Conservation (phyloP, 1,140 invertebrate genomes). For the Drosophila ercepeae region DNA sequence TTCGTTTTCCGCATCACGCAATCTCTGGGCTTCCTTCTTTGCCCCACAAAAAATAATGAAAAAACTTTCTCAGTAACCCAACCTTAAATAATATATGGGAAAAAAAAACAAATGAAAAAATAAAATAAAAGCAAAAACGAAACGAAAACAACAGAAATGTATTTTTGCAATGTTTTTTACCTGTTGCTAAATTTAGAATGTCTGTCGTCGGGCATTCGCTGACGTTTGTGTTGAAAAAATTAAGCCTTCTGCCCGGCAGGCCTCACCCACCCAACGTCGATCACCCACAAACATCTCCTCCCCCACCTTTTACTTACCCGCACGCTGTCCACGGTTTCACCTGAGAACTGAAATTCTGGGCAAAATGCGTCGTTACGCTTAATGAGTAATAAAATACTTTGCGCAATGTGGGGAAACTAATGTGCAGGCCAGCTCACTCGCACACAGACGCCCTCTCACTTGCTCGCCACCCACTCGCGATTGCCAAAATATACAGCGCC, state of each 20-base stretch:
- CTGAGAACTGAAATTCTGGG: conserved; percentile 47
- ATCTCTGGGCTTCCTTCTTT: conserved; percentile 24
- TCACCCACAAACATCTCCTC: neutral
- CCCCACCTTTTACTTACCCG: conserved; percentile 3
- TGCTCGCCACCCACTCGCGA: neutral
- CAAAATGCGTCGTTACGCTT: conserved; percentile 79
- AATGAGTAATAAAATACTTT: conserved; percentile 82
- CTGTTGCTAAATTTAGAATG: conserved; percentile 77
- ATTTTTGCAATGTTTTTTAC: conserved; percentile 62
- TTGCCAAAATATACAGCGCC: conserved; percentile 67
- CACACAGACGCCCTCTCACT: conserved; percentile 8
- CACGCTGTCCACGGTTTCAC: neutral
- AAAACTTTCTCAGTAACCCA: conserved; percentile 38
- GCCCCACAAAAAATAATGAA: conserved; percentile 35
- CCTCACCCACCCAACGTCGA: neutral
- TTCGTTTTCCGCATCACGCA: conserved; percentile 56
- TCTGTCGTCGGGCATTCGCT: conserved; percentile 66
- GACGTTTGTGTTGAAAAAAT: conserved; percentile 70
- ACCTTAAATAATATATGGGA: conserved; percentile 11
- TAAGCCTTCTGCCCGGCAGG: conserved; percentile 33
- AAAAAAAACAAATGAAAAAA: neutral
- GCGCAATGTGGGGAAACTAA: conserved; percentile 34
- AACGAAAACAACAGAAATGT: conserved; percentile 26
- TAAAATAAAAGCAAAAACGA: conserved; percentile 37
- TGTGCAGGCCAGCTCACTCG: conserved; percentile 20